Percentiles rank a stretch among this genome's conserved stretches.
These are phyloP conservation scores for Nymphalis c-album DNA, from an alignment of 2,888 invertebrate genomes.

Conservation along the genomic window DNA sequence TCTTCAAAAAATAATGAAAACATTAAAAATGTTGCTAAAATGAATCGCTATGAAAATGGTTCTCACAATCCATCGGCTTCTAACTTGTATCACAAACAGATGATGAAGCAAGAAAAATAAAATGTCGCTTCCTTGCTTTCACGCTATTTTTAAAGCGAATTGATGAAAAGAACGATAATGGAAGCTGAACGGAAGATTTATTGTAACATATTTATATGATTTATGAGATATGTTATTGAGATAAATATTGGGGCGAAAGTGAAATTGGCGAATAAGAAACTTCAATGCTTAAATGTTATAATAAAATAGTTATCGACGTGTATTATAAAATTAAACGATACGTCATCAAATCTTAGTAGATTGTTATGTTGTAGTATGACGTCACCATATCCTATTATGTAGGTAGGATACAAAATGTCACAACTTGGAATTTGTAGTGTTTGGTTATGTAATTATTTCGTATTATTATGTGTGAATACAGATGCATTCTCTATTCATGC, in stretches of 20 bases:
- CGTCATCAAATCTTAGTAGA: neutral
- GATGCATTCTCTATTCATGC: too few relatives aligned
- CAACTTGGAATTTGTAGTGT: too few relatives aligned
- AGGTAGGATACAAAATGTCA: too few relatives aligned
- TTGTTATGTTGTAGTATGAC: neutral
- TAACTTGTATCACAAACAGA: constrained; percentile 15
- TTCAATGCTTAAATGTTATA: neutral
- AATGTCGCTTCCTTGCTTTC: constrained; percentile 40
- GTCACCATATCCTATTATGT: too few relatives aligned
- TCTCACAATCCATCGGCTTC: constrained; percentile 18
- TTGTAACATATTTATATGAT: constrained; percentile 8
- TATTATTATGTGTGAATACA: too few relatives aligned
- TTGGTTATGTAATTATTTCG: too few relatives aligned
- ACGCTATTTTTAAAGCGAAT: constrained; percentile 13
- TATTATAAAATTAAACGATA: too few relatives aligned
- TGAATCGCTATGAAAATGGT: neutral
- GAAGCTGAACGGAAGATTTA: constrained; percentile 13
- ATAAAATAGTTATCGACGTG: neutral
- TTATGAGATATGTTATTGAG: constrained; percentile 4
- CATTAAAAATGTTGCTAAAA: too few relatives aligned
- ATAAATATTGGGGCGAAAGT: constrained; percentile 4
- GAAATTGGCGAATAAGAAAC: neutral
- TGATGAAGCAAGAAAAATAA: constrained; percentile 34
- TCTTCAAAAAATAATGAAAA: too few relatives aligned
- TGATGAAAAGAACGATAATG: constrained; percentile 4